Percentiles rank a stretch among this genome's conserved stretches.
Conservation (phyloP, 1,140 invertebrate species). For the Drosophila tropicalis region DNA sequence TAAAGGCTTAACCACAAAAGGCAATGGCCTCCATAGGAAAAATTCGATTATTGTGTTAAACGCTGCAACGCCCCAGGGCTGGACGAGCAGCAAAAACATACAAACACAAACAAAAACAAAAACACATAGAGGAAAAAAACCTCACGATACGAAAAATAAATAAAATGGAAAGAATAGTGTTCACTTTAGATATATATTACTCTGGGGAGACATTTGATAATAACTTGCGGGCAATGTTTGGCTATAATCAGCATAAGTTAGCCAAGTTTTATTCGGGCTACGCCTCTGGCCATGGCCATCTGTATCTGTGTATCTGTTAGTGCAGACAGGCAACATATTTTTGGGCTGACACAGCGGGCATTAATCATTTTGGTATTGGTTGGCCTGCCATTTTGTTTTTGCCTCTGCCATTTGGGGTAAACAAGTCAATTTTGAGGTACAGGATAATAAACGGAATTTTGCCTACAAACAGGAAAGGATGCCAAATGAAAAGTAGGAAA, state of each 20-base stretch:
- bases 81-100: neutral
- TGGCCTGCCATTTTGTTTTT: slow-evolving; percentile 26
- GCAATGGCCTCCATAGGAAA: slow-evolving; percentile 37
- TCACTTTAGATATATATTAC: slow-evolving; percentile 67
- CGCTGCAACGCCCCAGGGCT: slow-evolving; percentile 37
- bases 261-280: slow-evolving; percentile 50
- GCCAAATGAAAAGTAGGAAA: neutral
- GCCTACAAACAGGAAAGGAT: neutral
- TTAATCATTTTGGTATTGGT: slow-evolving; percentile 71
- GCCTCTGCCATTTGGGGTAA: slow-evolving; percentile 42
- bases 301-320: slow-evolving; percentile 30
- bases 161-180: slow-evolving; percentile 8
- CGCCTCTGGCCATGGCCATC: slow-evolving; percentile 40
- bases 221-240: slow-evolving; percentile 74
- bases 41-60: slow-evolving; percentile 78
- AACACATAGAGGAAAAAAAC: neutral
- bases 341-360: slow-evolving; percentile 70
- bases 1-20: slow-evolving; percentile 57
- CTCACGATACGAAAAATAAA: neutral
- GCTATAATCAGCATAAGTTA: slow-evolving; percentile 79
- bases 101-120: slow-evolving; percentile 6
- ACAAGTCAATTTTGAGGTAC: slow-evolving; percentile 67
- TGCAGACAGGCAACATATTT: slow-evolving; percentile 68
- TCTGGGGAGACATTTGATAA: slow-evolving; percentile 79
- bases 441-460: slow-evolving; percentile 31